Conservation (phyloP, 2,113 vertebrate species). For the Cichladusa arquata region DNA sequence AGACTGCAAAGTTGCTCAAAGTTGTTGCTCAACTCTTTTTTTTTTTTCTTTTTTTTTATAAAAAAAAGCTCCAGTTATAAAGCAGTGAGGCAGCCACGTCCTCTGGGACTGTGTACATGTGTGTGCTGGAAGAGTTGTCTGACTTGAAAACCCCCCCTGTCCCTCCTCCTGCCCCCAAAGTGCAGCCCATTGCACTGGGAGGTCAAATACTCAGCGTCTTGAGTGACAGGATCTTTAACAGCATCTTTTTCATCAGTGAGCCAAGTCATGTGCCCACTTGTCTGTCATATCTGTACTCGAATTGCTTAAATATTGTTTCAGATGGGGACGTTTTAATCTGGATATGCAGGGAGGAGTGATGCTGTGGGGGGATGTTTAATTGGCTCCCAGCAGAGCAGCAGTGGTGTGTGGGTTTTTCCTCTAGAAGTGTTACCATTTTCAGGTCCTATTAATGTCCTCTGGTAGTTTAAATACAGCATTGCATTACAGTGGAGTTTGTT, state of each 20-base stretch:
- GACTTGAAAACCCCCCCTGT: background rate
- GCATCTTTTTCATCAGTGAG: constrained; percentile 41
- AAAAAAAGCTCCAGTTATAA: background rate
- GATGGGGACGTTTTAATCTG: constrained; percentile 61
- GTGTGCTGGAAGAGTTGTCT: background rate
- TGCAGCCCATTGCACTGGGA: background rate
- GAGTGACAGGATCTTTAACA: constrained; percentile 22
- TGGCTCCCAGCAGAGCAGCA: constrained; percentile 73
- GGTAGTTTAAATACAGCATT: constrained; percentile 65
- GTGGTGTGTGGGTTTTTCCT: constrained; percentile 22
- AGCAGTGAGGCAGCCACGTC: background rate
- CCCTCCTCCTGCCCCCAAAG: background rate
- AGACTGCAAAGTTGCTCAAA: background rate
- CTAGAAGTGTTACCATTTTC: constrained; percentile 62
- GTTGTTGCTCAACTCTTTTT: background rate
- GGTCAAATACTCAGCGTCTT: background rate
- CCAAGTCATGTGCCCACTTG: background rate
- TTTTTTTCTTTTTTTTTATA: too few relatives aligned
- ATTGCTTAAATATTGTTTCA: constrained; percentile 62
- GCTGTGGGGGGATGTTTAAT: constrained; percentile 66
- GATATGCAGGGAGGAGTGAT: constrained; percentile 41
- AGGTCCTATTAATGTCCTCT: constrained; percentile 69
- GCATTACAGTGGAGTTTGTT: constrained; percentile 35
- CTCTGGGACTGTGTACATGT: background rate
- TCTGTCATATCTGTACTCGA: constrained; percentile 49